A percentile compares a stretch with the other conserved stretches of the same genome.
phyloP scores from a whole-genome alignment of 2,888 invertebrate genomes.

The Agapostemon virescens region DNA sequence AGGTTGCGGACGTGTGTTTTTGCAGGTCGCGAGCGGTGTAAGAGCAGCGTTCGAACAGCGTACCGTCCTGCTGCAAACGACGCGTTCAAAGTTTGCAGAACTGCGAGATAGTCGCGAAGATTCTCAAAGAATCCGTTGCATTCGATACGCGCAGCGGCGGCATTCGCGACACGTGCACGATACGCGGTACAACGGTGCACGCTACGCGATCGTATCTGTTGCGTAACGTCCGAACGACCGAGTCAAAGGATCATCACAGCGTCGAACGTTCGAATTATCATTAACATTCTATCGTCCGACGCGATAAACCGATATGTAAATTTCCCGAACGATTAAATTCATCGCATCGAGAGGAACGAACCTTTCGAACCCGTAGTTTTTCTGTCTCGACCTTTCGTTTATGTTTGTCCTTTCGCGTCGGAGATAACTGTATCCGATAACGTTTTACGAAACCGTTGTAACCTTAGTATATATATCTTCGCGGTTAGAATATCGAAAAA shows the following conservation, averaged over 20 bases:
- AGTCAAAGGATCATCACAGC: neutral
- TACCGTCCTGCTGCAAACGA: neutral
- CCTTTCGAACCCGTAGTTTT: neutral
- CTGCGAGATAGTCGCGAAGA: neutral
- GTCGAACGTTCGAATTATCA: slow-evolving; percentile 4
- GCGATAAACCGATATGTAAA: neutral
- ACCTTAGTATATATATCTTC: neutral
- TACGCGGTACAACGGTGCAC: slow-evolving; percentile 29
- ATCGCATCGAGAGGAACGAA: neutral
- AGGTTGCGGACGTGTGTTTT: too few relatives aligned
- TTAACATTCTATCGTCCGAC: neutral
- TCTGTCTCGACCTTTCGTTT: neutral
- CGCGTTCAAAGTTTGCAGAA: neutral
- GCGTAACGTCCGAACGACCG: slow-evolving; percentile 32
- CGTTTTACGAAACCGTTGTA: neutral
- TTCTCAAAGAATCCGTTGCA: neutral
- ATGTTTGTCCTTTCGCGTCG: neutral
- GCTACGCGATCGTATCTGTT: slow-evolving; percentile 32
- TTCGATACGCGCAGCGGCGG: slow-evolving; percentile 12
- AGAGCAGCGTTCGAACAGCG: neutral
- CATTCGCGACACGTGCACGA: slow-evolving; percentile 30
- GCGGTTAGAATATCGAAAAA: neutral
- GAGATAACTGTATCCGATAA: slow-evolving; percentile 15
- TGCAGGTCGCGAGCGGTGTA: too few relatives aligned
- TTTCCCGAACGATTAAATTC: neutral